These are phyloP conservation scores for Lanistes nyassanus DNA, from an alignment of 1,140 invertebrate genomes.

Conservation along the genomic window DNA sequence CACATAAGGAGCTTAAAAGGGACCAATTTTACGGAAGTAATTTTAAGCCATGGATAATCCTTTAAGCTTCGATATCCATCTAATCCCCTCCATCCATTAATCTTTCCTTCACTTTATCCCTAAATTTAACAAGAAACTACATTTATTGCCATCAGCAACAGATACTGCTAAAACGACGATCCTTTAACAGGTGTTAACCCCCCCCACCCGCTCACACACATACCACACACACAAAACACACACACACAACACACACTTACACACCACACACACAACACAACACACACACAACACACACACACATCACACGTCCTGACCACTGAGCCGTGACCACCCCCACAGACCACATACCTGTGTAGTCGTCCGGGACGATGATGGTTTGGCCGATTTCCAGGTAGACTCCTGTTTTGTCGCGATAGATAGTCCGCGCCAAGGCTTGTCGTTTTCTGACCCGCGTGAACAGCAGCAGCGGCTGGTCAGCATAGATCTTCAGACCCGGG, in stretches of 20 bases:
- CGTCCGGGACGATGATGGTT: conserved; percentile 53
- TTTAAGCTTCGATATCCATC: no score
- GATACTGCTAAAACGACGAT: not conserved
- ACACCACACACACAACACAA: no score
- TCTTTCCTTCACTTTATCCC: not conserved
- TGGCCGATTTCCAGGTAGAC: conserved; percentile 56
- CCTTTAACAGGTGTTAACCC: not conserved
- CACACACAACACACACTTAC: no score
- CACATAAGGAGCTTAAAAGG: not conserved
- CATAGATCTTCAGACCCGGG: conserved; percentile 48
- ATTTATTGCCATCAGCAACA: not conserved
- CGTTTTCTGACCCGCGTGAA: conserved; percentile 32
- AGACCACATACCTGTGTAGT: conserved; percentile 48
- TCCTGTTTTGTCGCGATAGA: conserved; percentile 48
- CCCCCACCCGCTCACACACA: no score
- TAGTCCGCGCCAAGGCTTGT: conserved; percentile 44
- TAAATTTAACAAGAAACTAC: not conserved
- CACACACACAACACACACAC: no score
- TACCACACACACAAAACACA: no score
- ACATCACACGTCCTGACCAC: not conserved
- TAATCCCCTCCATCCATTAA: not conserved
- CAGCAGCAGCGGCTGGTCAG: conserved; percentile 46
- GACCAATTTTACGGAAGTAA: no score
- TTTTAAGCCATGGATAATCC: no score
- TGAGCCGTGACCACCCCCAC: not conserved